Evolutionary conservation across 23 tunicate species (phyloP).

Genomic region (Clavelina lepadiformis): DNA sequence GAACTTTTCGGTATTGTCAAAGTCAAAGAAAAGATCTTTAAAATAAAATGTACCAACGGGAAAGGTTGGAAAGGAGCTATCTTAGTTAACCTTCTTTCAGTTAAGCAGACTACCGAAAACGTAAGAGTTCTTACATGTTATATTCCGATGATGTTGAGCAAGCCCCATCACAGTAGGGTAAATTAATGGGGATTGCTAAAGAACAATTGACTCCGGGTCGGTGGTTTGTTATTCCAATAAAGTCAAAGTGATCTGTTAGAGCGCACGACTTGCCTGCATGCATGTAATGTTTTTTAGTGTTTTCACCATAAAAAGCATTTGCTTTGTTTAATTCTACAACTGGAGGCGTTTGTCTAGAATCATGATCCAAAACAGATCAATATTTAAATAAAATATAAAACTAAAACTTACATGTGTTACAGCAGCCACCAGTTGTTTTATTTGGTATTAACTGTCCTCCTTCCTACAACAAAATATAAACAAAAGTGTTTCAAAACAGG

Average conservation of each 20-base stretch:
- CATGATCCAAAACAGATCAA: neutral
- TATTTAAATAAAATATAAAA: neutral
- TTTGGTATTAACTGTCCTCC: slow-evolving; percentile 5
- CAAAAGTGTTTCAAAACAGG: neutral
- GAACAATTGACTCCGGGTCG: slow-evolving; percentile 14
- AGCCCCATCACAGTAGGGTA: slow-evolving; percentile 26
- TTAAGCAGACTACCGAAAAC: too few species aligned
- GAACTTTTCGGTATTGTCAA: neutral
- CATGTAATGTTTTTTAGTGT: neutral
- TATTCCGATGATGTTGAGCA: slow-evolving; percentile 19
- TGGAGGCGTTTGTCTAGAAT: neutral
- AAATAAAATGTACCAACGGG: too few species aligned
- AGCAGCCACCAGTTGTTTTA: slow-evolving; percentile 9
- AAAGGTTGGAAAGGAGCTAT: too few species aligned
- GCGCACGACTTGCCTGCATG: slow-evolving; percentile 16
- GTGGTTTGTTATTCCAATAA: neutral
- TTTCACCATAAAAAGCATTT: neutral
- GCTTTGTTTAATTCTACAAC: neutral
- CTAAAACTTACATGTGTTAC: slow-evolving; percentile 6
- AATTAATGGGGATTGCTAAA: neutral
- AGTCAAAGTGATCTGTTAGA: slow-evolving; percentile 1
- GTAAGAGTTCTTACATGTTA: slow-evolving; percentile 16
- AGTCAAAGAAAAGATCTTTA: neutral
- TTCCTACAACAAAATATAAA: neutral
- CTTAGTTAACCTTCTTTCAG: too few species aligned